phyloP scores from a whole-genome alignment of 2,113 vertebrate species.

The Forbesichthys papilliferus region DNA sequence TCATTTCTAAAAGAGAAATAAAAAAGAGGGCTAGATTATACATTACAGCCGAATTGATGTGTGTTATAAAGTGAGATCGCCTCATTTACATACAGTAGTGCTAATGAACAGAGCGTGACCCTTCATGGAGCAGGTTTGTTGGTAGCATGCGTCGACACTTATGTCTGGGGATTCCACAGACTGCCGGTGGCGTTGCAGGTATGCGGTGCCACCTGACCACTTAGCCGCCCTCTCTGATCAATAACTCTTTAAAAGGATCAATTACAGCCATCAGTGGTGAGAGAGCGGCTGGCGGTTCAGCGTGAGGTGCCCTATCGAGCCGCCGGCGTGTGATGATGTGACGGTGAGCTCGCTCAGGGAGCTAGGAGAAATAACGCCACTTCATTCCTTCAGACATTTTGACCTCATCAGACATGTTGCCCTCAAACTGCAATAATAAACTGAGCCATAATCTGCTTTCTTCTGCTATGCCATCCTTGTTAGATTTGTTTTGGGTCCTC shows the following conservation, averaged over 20 bases:
- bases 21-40: no score
- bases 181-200: slow-evolving; percentile 1
- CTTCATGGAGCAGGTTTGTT: no score
- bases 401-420: slow-evolving; percentile 57
- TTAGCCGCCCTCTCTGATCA: slow-evolving; percentile 48
- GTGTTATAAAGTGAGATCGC: no score
- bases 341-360: slow-evolving; percentile 1
- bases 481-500: not conserved
- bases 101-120: no score
- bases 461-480: slow-evolving; percentile 1
- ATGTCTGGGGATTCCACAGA: slow-evolving; percentile 8
- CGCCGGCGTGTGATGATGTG: slow-evolving; percentile 57
- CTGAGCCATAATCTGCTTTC: slow-evolving; percentile 28
- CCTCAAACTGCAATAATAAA: slow-evolving; percentile 46
- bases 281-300: slow-evolving; percentile 22
- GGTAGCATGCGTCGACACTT: no score
- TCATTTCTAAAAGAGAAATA: no score
- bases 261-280: slow-evolving; percentile 57
- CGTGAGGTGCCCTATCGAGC: slow-evolving; percentile 47
- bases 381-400: slow-evolving; percentile 38
- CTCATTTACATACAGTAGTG: no score
- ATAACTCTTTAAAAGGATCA: slow-evolving; percentile 71
- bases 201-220: slow-evolving; percentile 31
- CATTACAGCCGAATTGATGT: no score
- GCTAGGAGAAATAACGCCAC: not conserved